Percentiles rank a stretch among this genome's conserved stretches.
These are phyloP conservation scores for Aplysina aerophoba DNA, from an alignment of 37 sponge, comb jelly and placozoan species.

Conservation along the genomic window DNA sequence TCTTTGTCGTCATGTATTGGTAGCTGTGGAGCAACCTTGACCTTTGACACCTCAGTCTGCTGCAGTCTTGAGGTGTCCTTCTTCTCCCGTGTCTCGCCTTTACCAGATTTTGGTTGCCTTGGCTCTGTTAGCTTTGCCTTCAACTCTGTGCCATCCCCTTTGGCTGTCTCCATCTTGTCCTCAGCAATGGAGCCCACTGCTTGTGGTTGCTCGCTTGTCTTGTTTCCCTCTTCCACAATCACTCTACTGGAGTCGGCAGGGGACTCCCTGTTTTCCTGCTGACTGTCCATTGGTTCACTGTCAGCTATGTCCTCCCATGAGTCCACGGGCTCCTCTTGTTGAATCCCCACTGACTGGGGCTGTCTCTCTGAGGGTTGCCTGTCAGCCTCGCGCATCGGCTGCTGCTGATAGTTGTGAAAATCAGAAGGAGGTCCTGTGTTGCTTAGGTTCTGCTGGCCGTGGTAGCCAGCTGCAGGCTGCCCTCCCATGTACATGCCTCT, in stretches of 20 bases:
- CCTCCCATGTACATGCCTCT: neutral
- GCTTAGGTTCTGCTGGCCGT: no score
- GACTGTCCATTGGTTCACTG: neutral
- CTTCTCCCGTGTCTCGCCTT: no score
- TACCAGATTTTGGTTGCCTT: constrained; percentile 6
- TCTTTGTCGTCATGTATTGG: constrained; percentile 77
- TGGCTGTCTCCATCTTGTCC: neutral
- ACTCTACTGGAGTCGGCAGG: neutral
- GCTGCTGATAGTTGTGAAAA: neutral
- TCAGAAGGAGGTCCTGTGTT: neutral
- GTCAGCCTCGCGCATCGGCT: neutral
- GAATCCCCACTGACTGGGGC: neutral
- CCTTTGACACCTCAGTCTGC: constrained; percentile 2
- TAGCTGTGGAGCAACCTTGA: constrained; percentile 12
- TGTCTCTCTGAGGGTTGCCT: neutral
- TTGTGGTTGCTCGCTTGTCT: neutral
- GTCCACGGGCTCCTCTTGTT: constrained; percentile 40
- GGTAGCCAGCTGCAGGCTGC: neutral
- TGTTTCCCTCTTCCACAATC: neutral
- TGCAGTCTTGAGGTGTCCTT: neutral
- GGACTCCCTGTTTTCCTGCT: no score
- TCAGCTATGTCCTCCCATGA: constrained; percentile 83
- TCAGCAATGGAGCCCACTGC: neutral
- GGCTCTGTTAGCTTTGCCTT: neutral
- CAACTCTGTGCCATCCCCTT: constrained; percentile 1